Conservation (phyloP, 1,140 invertebrate species). For the Drosophila busckii region DNA sequence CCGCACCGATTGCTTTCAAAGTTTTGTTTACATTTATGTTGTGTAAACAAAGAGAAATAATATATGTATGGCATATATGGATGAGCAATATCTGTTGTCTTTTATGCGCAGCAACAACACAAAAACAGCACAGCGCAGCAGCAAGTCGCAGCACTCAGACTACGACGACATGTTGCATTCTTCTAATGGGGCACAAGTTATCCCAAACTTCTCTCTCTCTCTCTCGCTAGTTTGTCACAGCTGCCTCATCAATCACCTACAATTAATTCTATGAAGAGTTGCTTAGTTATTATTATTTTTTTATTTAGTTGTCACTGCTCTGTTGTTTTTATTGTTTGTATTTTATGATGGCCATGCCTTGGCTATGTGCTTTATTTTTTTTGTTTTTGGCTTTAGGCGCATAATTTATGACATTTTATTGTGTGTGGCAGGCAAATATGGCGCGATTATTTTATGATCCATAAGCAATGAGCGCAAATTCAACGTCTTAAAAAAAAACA, state of each 20-base stretch:
- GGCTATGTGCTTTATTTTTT: constrained; percentile 51
- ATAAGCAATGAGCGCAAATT: neutral
- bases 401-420: constrained; percentile 75
- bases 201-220: constrained; percentile 24
- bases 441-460: constrained; percentile 3
- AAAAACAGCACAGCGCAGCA: constrained; percentile 19
- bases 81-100: constrained; percentile 48
- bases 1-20: constrained; percentile 66
- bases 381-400: constrained; percentile 33
- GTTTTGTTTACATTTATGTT: constrained; percentile 77
- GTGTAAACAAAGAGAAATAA: constrained; percentile 70
- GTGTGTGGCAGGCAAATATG: constrained; percentile 64
- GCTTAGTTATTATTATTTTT: constrained; percentile 66
- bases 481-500: no score
- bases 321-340: constrained; percentile 40
- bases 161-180: constrained; percentile 72
- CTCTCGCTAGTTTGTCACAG: constrained; percentile 9
- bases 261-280: no score
- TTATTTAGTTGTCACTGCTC: constrained; percentile 58
- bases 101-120: no score
- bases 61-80: constrained; percentile 33
- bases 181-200: constrained; percentile 65
- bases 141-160: constrained; percentile 18
- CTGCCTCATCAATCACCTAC: no score
- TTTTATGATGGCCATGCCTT: constrained; percentile 68